Percentiles rank a stretch among this genome's conserved stretches.
These are phyloP conservation scores for Phania funesta DNA, from an alignment of 2,888 invertebrate genomes.

Conservation along the genomic window DNA sequence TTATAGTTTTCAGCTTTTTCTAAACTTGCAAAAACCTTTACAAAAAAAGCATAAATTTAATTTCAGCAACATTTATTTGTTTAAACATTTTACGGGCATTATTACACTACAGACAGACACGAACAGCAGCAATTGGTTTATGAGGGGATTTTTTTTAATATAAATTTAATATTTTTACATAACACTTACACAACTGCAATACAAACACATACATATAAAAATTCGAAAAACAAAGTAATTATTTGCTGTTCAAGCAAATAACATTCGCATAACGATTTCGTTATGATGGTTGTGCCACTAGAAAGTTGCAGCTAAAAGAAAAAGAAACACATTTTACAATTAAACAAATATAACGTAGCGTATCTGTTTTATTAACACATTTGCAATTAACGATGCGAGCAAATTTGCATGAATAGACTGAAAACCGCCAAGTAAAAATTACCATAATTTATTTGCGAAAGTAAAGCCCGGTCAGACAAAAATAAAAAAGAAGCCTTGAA, in stretches of 20 bases:
- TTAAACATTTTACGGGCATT: conserved; percentile 55
- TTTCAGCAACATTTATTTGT: conserved; percentile 55
- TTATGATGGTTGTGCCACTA: conserved; percentile 32
- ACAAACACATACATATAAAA: background rate
- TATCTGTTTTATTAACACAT: too few species aligned
- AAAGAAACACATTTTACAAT: conserved; percentile 17
- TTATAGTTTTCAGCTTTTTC: conserved; percentile 16
- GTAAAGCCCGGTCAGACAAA: too few species aligned
- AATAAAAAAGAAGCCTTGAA: too few species aligned
- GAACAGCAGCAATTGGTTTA: background rate
- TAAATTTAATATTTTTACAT: conserved; percentile 13
- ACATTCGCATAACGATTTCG: conserved; percentile 32
- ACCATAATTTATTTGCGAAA: too few species aligned
- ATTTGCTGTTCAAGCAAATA: conserved; percentile 38
- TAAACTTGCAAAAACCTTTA: conserved; percentile 1
- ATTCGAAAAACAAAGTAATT: conserved; percentile 21
- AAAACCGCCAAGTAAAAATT: too few species aligned
- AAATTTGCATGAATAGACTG: too few species aligned
- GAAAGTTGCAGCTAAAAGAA: conserved; percentile 19
- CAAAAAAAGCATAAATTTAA: conserved; percentile 52
- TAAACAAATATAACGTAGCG: too few species aligned
- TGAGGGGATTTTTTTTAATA: background rate
- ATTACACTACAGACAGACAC: conserved; percentile 33
- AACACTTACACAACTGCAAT: conserved; percentile 14
- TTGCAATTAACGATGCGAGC: too few species aligned